These are phyloP conservation scores for Syritta pipiens DNA, from an alignment of 2,888 invertebrate species.

Conservation along the genomic window DNA sequence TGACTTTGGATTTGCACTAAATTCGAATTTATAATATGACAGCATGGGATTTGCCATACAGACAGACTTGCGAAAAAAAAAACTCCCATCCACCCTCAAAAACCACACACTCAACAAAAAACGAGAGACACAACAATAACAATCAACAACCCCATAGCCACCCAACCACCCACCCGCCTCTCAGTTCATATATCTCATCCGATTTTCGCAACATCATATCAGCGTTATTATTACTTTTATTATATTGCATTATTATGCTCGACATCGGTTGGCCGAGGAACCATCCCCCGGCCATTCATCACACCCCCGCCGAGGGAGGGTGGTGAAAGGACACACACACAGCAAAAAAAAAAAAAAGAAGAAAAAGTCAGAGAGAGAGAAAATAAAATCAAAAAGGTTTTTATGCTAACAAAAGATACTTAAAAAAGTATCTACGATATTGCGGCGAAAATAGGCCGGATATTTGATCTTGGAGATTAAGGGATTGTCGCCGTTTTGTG, in stretches of 20 bases:
- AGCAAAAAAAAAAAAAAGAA: constrained; percentile 17
- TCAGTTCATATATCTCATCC: constrained; percentile 50
- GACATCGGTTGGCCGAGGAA: constrained; percentile 53
- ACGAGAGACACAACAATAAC: constrained; percentile 58
- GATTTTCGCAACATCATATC: constrained; percentile 68
- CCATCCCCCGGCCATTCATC: constrained; percentile 10
- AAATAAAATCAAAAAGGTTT: constrained; percentile 67
- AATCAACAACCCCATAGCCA: constrained; percentile 56
- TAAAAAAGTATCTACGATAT: constrained; percentile 71
- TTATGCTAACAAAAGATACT: constrained; percentile 69
- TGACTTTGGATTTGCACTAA: constrained; percentile 61
- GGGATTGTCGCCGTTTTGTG: constrained; percentile 73
- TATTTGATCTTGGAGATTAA: constrained; percentile 73
- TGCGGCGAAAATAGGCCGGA: constrained; percentile 72
- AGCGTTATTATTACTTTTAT: constrained; percentile 69
- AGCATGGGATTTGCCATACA: constrained; percentile 30
- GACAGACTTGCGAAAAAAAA: constrained; percentile 11
- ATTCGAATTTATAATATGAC: constrained; percentile 69
- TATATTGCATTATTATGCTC: constrained; percentile 69
- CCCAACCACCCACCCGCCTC: constrained; percentile 1
- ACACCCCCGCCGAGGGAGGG: constrained; percentile 11
- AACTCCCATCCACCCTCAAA: constrained; percentile 9
- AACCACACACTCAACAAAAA: constrained; percentile 53
- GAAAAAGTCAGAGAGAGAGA: constrained; percentile 15
- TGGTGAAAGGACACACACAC: constrained; percentile 6